Evolutionary conservation across 2,888 invertebrate species (phyloP), one percentile per base, ranked within the genome.

Genomic region (Neoitamus cyanurus): DNA sequence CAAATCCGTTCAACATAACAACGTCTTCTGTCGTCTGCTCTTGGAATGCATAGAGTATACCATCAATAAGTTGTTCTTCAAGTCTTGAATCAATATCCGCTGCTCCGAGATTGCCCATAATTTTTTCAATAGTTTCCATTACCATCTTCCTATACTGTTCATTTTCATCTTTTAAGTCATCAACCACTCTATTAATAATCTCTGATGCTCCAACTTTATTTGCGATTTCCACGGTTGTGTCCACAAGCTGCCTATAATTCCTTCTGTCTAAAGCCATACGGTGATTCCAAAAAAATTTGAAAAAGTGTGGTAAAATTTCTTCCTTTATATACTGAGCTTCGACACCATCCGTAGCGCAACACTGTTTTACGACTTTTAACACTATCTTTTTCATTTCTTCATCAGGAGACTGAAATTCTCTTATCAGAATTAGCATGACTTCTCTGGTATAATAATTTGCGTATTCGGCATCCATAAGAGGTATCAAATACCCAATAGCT

Each of bases 381-480:
- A 99, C 99, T 92, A 99, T 99, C 91, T 99, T 99, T 92, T 99
- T 99, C 99, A 99, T 99, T 93, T 99, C 99, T 91, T 99, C 99
- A 91, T 99, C 99, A 0, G 99, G 99, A 84, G 99, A 99, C 92
- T 99, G 99, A 92, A 99, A 99, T 93, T 99, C 99, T 92, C 99
- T 94, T 88, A 99, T 99, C 31, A 99, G 93, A 91, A 99, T 99
- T 92, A 98, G 92, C 91, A 91, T 91, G 73, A 91, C 99, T 95
- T 99, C 99, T 88, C 99, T 94, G 0, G 99, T 99, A 90, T 99
- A 99, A 91, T 99, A 99, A 92, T 99, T 99, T 0, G 99, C 99
- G 89, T 99, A 99, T 92, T 99, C 99, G 84, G 99, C 99, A 90
- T 99, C 99, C 99, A 99, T 99, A 86, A 99, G 93, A 0, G 99